Evolutionary conservation across 1,140 invertebrate genomes (phyloP), one percentile per base, ranked within the genome.

Genomic region (Bombus superbus): DNA sequence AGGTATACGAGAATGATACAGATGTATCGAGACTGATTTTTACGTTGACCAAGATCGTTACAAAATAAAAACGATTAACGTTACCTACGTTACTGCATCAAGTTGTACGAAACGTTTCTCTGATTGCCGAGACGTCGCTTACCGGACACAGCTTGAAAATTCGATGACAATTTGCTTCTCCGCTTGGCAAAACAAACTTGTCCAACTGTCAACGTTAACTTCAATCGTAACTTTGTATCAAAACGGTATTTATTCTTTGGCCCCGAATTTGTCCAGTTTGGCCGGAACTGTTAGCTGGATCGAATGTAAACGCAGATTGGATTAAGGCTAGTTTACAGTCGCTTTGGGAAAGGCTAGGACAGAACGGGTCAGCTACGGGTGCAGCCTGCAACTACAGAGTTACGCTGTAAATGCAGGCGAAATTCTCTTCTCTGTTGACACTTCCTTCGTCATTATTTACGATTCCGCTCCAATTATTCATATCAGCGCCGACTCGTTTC

Each of bases 271-370:
- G 28, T 38, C 35, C 44, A 47, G 72, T 66, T 75, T 42, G 32
- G 9, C 15, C 35, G 64, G n/a, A 83, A 68, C 42, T 53, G 73
- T 47, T 40, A 28, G 11, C 59, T 2, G 35, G 42, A 53, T 76
- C 81, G 53, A 83, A 68, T 53, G 68, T 53, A 76, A 66, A 76
- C 59, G 44, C 62, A 32, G 44, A 77, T 83, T 18, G 42, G 38
- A 66, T 83, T 83, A 83, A 83, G 44, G 53, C 62, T 44, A 83
- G 73, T 83, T 83, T 77, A 66, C 73, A 42, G 44, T 53, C 57
- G 47, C 57, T 73, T 83, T 83, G 57, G 71, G 57, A 74, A 22
- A 82, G 32, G 72, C 42, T 75, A 53, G 59, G 59, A 76, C 28
- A 68, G 18, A 42, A 38, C 32, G 6, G 59, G 73, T 83, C 81